A percentile compares a stretch with the other conserved stretches of the same genome.
Evolutionary conservation across 2,113 vertebrate genomes (phyloP).

Genomic region (Engraulis encrasicolus): DNA sequence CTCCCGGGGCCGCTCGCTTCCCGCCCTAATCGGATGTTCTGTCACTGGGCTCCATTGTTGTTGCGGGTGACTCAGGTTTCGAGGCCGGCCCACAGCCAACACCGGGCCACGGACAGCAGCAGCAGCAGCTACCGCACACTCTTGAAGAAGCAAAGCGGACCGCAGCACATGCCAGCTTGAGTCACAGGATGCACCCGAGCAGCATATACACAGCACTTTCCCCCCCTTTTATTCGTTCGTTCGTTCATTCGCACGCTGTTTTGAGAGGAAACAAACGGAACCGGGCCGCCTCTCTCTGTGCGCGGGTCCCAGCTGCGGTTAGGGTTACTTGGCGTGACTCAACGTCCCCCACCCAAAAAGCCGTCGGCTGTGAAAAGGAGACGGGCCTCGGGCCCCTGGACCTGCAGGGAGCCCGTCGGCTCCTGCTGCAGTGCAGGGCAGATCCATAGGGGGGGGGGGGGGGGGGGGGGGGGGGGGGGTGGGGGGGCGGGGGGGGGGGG

Average conservation of each 20-base stretch:
- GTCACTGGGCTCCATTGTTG: constrained; percentile 16
- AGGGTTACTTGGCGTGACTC: not conserved
- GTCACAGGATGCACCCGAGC: constrained; percentile 40
- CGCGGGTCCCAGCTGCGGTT: constrained; percentile 3
- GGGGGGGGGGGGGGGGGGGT: too few species aligned
- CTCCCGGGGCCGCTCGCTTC: not conserved
- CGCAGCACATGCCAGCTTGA: constrained; percentile 30
- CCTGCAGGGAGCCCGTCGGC: not conserved
- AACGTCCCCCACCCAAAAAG: not conserved
- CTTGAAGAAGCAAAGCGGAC: constrained; percentile 23
- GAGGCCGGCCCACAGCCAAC: not conserved
- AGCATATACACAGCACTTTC: constrained; percentile 46
- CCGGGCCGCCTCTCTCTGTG: not conserved
- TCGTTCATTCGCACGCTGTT: not conserved
- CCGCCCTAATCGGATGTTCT: constrained; percentile 10
- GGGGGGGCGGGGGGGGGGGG: too few species aligned
- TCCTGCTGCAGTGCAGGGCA: not conserved
- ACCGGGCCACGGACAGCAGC: not conserved
- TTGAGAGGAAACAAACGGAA: constrained; percentile 39
- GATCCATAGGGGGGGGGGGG: too few species aligned
- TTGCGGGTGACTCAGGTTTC: constrained; percentile 10
- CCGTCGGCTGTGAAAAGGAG: not conserved
- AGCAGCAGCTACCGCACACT: not conserved
- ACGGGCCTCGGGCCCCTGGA: not conserved
- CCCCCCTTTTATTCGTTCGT: constrained; percentile 22